Evolutionary conservation across 2,888 invertebrate species (phyloP), one percentile per base, ranked within the genome.

Genomic region (Podabrus alpinus): DNA sequence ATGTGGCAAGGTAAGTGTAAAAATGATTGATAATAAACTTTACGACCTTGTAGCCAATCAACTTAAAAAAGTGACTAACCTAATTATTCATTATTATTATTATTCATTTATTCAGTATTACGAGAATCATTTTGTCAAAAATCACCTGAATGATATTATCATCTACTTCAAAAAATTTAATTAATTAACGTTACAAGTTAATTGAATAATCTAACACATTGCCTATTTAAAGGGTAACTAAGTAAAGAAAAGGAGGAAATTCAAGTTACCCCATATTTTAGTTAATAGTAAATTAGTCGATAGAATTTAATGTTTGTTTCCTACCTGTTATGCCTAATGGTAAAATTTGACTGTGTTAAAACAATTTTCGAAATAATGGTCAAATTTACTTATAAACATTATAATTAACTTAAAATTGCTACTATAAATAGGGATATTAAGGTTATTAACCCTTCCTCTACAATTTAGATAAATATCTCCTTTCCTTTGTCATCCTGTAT

Each of bases 401-500:
- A 45, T 45, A 45, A 45, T 45, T 45, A 45, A 45, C n/a, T 45
- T 45, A 7, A 45, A 45, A 45, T 45, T 45, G 45, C 45, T 45
- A 45, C 45, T n/a, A 45, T 45, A 45, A 45, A 45, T 45, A 45
- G 7, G 13, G n/a, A 45, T 45, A 45, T 45, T 45, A 64, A 64
- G 62, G 62, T 64, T 64, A 21, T 64, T 64, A 64, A 64, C 62
- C 62, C 62, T 64, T 19, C 19, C 62, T 62, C 62, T 64, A 21
- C 62, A 64, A 64, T 64, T 64, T 64, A 64, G 62, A 64, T 64
- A 64, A 64, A n/a, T 64, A 64, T 64, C 62, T 19, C 21, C 21
- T n/a, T 19, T 64, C 62, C 19, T 64, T 64, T 64, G 62, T 64
- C 62, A 64, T 64, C 62, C 16, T 64, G 19, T n/a, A 19, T 21